phyloP scores from a whole-genome alignment of 2,888 invertebrate species.

The Drosophila formosana region DNA sequence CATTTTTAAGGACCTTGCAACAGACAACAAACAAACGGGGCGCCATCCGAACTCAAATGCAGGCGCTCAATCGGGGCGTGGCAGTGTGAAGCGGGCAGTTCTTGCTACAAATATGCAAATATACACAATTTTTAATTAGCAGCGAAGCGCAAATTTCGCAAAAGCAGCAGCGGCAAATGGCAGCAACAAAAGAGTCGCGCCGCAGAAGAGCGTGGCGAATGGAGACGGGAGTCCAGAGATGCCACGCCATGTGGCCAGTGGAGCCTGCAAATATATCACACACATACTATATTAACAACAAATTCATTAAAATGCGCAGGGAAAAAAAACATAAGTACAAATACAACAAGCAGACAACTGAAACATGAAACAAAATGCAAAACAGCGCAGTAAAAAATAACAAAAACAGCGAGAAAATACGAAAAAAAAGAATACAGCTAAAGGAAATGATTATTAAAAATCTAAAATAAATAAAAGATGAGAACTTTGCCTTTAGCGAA shows the following conservation, averaged over 20 bases:
- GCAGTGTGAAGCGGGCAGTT: background rate
- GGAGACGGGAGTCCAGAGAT: background rate
- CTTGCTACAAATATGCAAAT: slow-evolving; percentile 76
- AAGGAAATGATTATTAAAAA: slow-evolving; percentile 76
- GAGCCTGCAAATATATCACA: slow-evolving; percentile 55
- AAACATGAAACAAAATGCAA: slow-evolving; percentile 64
- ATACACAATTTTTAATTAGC: slow-evolving; percentile 81
- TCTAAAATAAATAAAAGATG: slow-evolving; percentile 79
- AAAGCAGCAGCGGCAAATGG: slow-evolving; percentile 62
- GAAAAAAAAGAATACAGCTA: slow-evolving; percentile 26
- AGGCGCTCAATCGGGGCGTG: slow-evolving; percentile 47
- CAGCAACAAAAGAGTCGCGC: slow-evolving; percentile 73
- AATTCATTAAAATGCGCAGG: slow-evolving; percentile 78
- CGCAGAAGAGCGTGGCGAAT: slow-evolving; percentile 50
- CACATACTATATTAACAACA: slow-evolving; percentile 75
- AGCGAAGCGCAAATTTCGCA: slow-evolving; percentile 78
- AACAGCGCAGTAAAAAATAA: slow-evolving; percentile 31
- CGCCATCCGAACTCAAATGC: slow-evolving; percentile 68
- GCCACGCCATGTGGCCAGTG: slow-evolving; percentile 52
- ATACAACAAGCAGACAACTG: slow-evolving; percentile 34
- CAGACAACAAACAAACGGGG: slow-evolving; percentile 60
- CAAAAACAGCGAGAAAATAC: background rate
- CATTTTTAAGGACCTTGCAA: slow-evolving; percentile 54
- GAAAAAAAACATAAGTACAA: slow-evolving; percentile 16
- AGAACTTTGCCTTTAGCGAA: slow-evolving; percentile 69